Base-by-base conservation (phyloP, 1,140 invertebrate genomes). In the Drosophila bocki region DNA sequence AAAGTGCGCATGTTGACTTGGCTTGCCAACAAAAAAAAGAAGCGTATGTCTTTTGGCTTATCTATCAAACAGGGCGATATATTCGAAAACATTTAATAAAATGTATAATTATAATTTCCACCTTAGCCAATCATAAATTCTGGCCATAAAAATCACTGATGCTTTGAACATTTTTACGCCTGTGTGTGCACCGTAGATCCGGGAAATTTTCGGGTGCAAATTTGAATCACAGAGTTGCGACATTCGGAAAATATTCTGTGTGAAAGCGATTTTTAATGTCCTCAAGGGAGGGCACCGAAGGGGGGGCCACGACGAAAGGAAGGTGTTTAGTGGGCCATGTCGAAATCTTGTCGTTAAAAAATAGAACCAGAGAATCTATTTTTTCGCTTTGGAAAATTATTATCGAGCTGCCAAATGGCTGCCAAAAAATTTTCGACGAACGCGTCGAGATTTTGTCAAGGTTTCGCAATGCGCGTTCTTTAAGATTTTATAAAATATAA, bases 321-420 rank as follows among this genome's bases (percentile, higher is more conserved):
- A 58, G 41, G 61, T 75, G 47, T 79, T 79, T 82, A 82, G 82
- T 87, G 83, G 79, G 79, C 71, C 83, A 87, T 86, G 83, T 87
- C 82, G 82, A 82, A 86, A 86, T 82, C 50, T 78, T 62, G 59
- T 76, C 65, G 75, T 72, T 86, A 82, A 82, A 86, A 87, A 87
- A 69, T 76, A 76, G 45, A 69, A 75, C 39, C 37, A 59, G 54
- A 47, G 71, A 42, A 37, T 70, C 67, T 70, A 69, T 70, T 70
- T 63, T 56, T 80, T 58, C 50, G 7, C 33, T 77, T 67, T 82
- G 79, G 78, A 82, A 80, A 72, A 77, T 72, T 39, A 84, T 83
- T 80, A 77, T 60, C 60, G 60, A 60, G 75, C 62, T 56, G 64
- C 76, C 70, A 61, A 70, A 37, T 48, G 59, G 47, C 26, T 83